These are phyloP conservation scores for Sebastes cheni DNA, from an alignment of 2,797 vertebrate genomes.

Conservation along the genomic window DNA sequence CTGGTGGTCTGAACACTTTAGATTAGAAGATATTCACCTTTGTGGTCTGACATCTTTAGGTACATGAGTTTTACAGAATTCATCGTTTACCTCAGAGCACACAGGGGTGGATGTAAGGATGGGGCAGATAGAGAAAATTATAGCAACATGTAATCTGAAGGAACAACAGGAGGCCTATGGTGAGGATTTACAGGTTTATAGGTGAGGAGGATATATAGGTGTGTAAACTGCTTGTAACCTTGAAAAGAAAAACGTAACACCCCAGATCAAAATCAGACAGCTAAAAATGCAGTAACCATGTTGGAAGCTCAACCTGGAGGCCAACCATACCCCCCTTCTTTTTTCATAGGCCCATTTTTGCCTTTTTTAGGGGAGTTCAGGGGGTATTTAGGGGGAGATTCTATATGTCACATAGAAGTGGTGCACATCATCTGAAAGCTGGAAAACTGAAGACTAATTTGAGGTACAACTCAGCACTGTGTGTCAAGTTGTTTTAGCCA, in stretches of 20 bases:
- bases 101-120: not conserved
- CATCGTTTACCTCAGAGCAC: not conserved
- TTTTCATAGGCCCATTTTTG: no score
- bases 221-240: not conserved
- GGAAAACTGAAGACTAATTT: fast-evolving
- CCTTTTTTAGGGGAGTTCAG: fast-evolving
- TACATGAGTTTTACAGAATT: not conserved
- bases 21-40: not conserved
- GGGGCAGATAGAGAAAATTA: not conserved
- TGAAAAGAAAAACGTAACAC: not conserved
- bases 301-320: no score
- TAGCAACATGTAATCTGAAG: not conserved
- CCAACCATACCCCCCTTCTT: fast-evolving
- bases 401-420: no score
- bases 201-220: not conserved
- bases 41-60: not conserved
- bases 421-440: no score
- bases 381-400: no score
- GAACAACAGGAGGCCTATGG: not conserved
- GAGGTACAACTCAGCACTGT: no score
- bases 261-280: no score
- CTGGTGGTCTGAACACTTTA: conserved; percentile 67
- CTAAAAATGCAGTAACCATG: no score
- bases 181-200: not conserved
- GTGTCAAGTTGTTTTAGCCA: fast-evolving